Conservation (phyloP, 2,113 vertebrate genomes). For the Xenopus laevis region DNA sequence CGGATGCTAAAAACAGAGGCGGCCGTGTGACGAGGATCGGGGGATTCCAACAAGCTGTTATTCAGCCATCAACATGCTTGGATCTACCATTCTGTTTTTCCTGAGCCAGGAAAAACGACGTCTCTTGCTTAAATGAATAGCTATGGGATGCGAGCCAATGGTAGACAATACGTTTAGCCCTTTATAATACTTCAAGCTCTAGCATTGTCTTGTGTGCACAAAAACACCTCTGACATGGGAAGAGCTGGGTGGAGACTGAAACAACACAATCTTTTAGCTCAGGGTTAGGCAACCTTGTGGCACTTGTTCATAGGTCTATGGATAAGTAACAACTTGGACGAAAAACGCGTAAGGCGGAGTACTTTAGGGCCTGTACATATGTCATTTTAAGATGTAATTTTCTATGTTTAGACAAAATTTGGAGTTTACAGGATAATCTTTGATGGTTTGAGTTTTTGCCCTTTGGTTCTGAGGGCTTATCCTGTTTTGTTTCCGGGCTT, state of each 20-base stretch:
- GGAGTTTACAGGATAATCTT: too few relatives aligned
- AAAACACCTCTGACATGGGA: neutral
- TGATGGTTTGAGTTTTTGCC: too few relatives aligned
- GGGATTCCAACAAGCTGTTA: constrained; percentile 3
- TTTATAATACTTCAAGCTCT: neutral
- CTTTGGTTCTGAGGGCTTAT: too few relatives aligned
- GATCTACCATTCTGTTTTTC: constrained; percentile 19
- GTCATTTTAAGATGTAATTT: too few relatives aligned
- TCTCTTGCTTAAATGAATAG: constrained; percentile 22
- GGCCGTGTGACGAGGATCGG: neutral
- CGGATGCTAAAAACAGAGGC: neutral
- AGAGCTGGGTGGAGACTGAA: neutral
- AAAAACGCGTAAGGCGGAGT: too few relatives aligned
- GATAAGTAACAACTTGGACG: too few relatives aligned
- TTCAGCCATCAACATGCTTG: constrained; percentile 8
- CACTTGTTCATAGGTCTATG: too few relatives aligned
- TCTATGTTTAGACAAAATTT: too few relatives aligned
- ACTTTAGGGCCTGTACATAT: too few relatives aligned
- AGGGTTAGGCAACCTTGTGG: neutral
- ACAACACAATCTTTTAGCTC: neutral
- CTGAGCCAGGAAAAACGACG: constrained; percentile 25
- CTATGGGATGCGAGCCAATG: constrained; percentile 21
- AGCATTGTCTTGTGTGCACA: neutral
- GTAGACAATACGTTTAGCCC: constrained; percentile 3
- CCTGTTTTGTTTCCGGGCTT: too few relatives aligned